Evolutionary conservation across 2,113 vertebrate species (phyloP), one percentile per base, ranked within the genome.

Genomic region (Meriones unguiculatus): DNA sequence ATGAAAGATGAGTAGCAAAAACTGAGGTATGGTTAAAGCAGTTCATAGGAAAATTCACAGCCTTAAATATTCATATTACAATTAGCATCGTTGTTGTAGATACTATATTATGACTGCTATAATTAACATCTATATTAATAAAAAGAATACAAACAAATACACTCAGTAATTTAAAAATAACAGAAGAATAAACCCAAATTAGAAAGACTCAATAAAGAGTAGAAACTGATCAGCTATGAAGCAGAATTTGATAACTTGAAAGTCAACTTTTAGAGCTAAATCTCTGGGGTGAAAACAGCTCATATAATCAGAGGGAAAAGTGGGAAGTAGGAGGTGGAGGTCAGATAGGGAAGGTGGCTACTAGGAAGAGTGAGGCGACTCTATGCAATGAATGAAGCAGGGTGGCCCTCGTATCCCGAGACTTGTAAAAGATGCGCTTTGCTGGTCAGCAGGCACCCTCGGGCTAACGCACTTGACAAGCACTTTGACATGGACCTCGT

Each of bases 291-390:
- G 11, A 38, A 28, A 57, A 54, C 5, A 91, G 52, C 52, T 54
- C 90, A 86, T 5, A 50, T 57, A 88, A 67, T 24, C 50, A 65
- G 35, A n/a, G 46, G 12, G 14, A 64, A 41, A 50, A 65, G 38
- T 24, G 24, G 57, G 22, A 41, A 25, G 38, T 25, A 14, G 38
- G 32, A 28, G 52, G 38, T 41, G 12, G 28, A 95, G 64, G 41
- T 72, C 50, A 25, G 14, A 75, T 54, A 73, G 82, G 32, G 57
- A 65, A 52, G 17, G 22, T 12, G 62, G 67, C 3, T 22, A 50
- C 50, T 57, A 57, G 78, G 90, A 69, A 84, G 50, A 95, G 78
- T 78, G 80, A 94, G 78, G 17, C 28, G 62, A 92, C 14, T 80
- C 5, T 70, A 90, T 25, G 15, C 46, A 46, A 46, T 46, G 5